Base-by-base conservation (phyloP, 2,797 vertebrate genomes). In the Acanthopagrus latus region DNA sequence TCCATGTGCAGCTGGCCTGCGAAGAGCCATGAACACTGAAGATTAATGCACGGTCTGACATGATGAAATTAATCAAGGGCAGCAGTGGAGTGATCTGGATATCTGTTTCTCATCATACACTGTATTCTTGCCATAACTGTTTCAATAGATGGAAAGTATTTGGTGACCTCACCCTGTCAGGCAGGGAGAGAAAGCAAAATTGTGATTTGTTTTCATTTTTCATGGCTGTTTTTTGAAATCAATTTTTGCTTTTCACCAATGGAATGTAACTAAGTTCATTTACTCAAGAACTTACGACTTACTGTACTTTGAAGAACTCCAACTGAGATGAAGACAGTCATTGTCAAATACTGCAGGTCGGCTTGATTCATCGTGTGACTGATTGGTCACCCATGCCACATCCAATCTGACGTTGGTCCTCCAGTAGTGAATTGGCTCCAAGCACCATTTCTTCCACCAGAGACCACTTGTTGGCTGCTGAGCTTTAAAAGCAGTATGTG, bases 101-200 rank as follows among this genome's bases (percentile, higher is more conserved):
- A 25, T 92, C 81, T 88, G 85, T 66, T 90, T 86, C 81, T 21
- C 82, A 90, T 90, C 81, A 88, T 52, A 23, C 23, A 21, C 14
- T 7, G 20, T 59, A 25, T 80, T 69, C 43, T 47, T 85, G 78
- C 83, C 86, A 82, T 65, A 27, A 67, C 33, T 58, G 78, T 57
- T 74, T 77, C 54, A 44, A 50, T 9, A 38, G 76, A 79, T 68
- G 86, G 84, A 88, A 90, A 88, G 56, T 84, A 85, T 88, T 78
- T 64, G 23, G 54, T 87, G 86, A 89, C 33, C 75, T 89, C 82
- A 84, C 44, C 16, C 69, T 51, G 29, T 77, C 68, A 59, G 20
- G 18, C 57, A 66, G 58, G 23, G 60, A 64, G 74, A 33, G 52
- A 84, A 86, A 17, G 17, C n/a, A 33, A 71, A 47, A 33, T 33